A percentile compares a stretch with the other conserved stretches of the same genome.
phyloP scores from a whole-genome alignment of 2,113 vertebrate genomes.

The Cyprinodon variegatus region DNA sequence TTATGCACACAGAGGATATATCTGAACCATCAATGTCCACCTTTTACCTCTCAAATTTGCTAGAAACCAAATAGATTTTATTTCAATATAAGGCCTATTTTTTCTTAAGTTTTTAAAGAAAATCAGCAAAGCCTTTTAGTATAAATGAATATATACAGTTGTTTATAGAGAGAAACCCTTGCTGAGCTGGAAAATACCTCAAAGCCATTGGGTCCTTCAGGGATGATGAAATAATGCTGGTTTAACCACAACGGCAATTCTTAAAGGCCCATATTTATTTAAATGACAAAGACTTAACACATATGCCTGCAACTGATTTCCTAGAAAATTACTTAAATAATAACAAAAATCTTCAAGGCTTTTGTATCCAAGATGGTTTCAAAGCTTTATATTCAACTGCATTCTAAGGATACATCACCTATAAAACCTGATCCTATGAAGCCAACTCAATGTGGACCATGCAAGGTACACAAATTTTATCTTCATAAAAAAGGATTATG shows the following conservation, averaged over 20 bases:
- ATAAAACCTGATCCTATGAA: conserved; percentile 24
- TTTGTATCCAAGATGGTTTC: conserved; percentile 20
- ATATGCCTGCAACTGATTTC: conserved; percentile 7
- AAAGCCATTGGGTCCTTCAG: conserved; percentile 39
- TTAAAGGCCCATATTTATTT: conserved; percentile 23
- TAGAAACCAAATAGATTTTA: neutral
- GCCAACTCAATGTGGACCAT: conserved; percentile 22
- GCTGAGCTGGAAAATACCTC: conserved; percentile 32
- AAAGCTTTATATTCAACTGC: conserved; percentile 19
- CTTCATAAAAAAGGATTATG: conserved; percentile 52
- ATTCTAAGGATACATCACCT: conserved; percentile 25
- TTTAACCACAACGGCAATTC: conserved; percentile 52
- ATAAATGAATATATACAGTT: conserved; percentile 35
- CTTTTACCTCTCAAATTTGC: conserved; percentile 6
- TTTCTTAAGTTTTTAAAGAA: conserved; percentile 36
- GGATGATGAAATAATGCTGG: conserved; percentile 47
- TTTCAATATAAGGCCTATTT: conserved; percentile 55
- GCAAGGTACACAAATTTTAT: conserved; percentile 37
- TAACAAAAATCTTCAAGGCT: conserved; percentile 11
- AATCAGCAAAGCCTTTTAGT: conserved; percentile 38
- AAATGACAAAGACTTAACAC: conserved; percentile 34
- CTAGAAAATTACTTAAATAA: conserved; percentile 26
- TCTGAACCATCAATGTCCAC: conserved; percentile 36
- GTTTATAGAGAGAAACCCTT: conserved; percentile 4
- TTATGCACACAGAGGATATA: conserved; percentile 33